Conservation (phyloP, 2,888 invertebrate genomes). For the Callosobruchus maculatus region DNA sequence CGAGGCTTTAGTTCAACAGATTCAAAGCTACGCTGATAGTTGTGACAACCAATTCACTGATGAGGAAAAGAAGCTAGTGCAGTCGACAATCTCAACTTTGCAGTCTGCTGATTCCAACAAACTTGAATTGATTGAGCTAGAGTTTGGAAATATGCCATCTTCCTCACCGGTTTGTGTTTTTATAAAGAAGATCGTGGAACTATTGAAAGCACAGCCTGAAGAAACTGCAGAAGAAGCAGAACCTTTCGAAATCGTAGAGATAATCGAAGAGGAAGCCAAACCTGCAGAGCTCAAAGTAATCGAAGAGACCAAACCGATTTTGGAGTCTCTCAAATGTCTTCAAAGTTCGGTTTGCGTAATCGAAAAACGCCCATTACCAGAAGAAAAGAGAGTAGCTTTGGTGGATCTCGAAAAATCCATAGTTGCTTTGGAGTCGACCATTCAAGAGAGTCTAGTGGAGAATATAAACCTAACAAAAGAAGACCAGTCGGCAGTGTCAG, state of each 20-base stretch:
- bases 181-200: background rate
- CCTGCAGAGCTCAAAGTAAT: background rate
- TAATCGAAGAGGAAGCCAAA: background rate
- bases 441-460: conserved; percentile 21
- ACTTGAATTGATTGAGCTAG: background rate
- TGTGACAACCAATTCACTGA: background rate
- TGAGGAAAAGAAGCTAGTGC: background rate
- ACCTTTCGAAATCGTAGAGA: background rate
- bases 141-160: background rate
- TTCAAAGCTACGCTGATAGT: background rate
- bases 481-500: conserved; percentile 36
- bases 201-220: background rate
- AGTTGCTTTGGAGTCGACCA: conserved; percentile 28
- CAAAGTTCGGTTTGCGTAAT: conserved; percentile 33
- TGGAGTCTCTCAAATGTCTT: conserved; percentile 32
- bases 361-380: conserved; percentile 26
- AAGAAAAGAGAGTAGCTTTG: conserved; percentile 33
- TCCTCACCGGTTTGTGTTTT: background rate
- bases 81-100: background rate
- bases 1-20: background rate
- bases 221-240: background rate
- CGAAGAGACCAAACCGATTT: conserved; percentile 14
- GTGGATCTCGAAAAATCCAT: conserved; percentile 40
- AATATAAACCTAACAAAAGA: conserved; percentile 18
- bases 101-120: background rate